A percentile compares a stretch with the other conserved stretches of the same genome.
phyloP scores from a whole-genome alignment of 2,888 invertebrate genomes.

The Cerceris rybyensis region DNA sequence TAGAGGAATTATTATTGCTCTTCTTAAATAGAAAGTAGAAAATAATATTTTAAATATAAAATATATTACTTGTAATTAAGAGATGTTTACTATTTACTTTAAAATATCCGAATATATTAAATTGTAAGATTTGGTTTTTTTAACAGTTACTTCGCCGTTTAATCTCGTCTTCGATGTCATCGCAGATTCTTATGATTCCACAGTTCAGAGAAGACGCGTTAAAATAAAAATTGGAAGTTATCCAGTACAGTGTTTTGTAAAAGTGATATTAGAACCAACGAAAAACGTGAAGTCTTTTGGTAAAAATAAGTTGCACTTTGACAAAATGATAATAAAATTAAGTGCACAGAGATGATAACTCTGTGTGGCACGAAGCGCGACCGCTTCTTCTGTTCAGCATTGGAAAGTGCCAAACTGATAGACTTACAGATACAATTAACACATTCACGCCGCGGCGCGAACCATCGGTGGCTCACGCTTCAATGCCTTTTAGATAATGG shows the following conservation, averaged over 20 bases:
- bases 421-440: too few species aligned
- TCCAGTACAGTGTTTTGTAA: conserved; percentile 32
- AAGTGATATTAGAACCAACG: conserved; percentile 23
- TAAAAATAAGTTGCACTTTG: too few species aligned
- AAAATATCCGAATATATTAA: too few species aligned
- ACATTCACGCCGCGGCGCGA: too few species aligned
- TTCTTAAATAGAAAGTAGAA: background rate
- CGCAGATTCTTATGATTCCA: conserved; percentile 37
- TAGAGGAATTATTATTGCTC: background rate
- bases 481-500: too few species aligned
- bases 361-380: too few species aligned
- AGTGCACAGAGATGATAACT: too few species aligned
- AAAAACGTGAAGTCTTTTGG: background rate
- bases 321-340: too few species aligned
- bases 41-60: background rate
- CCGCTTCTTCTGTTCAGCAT: too few species aligned
- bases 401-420: too few species aligned
- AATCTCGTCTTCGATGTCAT: conserved; percentile 69
- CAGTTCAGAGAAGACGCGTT: conserved; percentile 8
- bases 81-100: too few species aligned
- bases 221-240: conserved; percentile 48
- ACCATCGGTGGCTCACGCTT: too few species aligned
- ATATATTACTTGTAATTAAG: background rate
- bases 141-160: conserved; percentile 60
- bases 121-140: conserved; percentile 2